Evolutionary conservation across 2,113 vertebrate genomes (phyloP).

Genomic region (Nannobrachium achirus): DNA sequence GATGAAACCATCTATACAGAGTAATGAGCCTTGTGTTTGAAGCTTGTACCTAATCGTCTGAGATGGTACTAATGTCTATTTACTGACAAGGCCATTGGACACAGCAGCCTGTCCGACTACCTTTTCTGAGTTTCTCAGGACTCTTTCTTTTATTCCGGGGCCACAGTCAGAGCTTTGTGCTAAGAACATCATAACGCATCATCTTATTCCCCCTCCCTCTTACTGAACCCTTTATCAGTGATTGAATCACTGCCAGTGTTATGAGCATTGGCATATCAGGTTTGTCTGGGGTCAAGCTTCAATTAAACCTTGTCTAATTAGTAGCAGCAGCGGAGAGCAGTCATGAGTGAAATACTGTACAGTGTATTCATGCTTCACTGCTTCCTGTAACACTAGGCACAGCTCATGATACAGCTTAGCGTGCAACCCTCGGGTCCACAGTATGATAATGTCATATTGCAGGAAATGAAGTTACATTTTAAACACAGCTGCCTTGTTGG

Average conservation of each 20-base stretch:
- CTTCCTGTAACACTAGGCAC: neutral
- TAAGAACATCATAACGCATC: constrained; percentile 14
- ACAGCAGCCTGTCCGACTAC: constrained; percentile 43
- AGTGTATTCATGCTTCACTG: neutral
- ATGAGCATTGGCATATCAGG: constrained; percentile 17
- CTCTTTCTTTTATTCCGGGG: constrained; percentile 30
- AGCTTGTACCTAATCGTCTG: constrained; percentile 55
- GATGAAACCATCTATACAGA: constrained; percentile 6
- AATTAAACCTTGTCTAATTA: constrained; percentile 34
- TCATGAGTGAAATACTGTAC: constrained; percentile 1
- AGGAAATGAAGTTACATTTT: neutral
- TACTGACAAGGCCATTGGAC: constrained; percentile 59
- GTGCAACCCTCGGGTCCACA: neutral
- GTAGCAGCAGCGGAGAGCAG: constrained; percentile 4
- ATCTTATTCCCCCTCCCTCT: constrained; percentile 4
- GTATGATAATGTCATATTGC: neutral
- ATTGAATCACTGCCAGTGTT: constrained; percentile 38
- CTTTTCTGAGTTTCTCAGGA: constrained; percentile 15
- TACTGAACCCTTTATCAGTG: constrained; percentile 26
- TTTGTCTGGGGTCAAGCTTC: constrained; percentile 33
- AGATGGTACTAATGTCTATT: constrained; percentile 58
- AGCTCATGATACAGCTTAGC: constrained; percentile 5
- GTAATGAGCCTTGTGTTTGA: constrained; percentile 51
- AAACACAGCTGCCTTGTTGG: neutral
- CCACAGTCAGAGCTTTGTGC: constrained; percentile 15